Evolutionary conservation across 2,797 vertebrate genomes (phyloP).

Genomic region (Tympanoctomys barrerae): DNA sequence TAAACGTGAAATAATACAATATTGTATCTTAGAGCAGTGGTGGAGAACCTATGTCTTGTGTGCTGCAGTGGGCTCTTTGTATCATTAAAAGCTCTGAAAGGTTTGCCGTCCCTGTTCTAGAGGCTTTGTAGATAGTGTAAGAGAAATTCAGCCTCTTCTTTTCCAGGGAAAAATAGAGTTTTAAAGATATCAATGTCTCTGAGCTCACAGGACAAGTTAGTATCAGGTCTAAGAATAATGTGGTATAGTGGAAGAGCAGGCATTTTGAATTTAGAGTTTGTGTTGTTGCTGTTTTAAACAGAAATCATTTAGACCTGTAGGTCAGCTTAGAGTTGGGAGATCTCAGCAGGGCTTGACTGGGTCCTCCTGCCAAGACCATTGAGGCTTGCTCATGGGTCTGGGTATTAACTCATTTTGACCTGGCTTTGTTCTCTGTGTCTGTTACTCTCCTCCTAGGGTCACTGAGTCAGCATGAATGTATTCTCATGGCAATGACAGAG

Average conservation of each 20-base stretch:
- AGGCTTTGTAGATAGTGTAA: neutral
- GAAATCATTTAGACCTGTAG: slow-evolving; percentile 13
- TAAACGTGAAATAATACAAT: neutral
- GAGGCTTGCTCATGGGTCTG: neutral
- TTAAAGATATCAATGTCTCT: neutral
- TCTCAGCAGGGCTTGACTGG: neutral
- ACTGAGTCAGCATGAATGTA: neutral
- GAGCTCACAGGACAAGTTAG: neutral
- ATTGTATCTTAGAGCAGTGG: neutral
- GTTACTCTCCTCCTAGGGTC: slow-evolving; percentile 10
- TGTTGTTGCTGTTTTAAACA: neutral
- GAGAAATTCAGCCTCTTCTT: neutral
- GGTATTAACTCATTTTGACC: neutral
- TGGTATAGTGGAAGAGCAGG: neutral
- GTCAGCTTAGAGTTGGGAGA: neutral
- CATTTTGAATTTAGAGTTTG: slow-evolving; percentile 21
- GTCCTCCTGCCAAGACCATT: neutral
- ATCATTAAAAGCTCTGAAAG: neutral
- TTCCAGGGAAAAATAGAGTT: neutral
- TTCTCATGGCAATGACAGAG: neutral
- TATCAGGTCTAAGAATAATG: neutral
- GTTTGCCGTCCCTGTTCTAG: neutral
- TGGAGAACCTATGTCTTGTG: neutral
- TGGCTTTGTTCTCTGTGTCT: neutral
- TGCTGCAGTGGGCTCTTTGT: neutral